phyloP scores from a whole-genome alignment of 2,113 vertebrate genomes.

The Charadrius vociferus region DNA sequence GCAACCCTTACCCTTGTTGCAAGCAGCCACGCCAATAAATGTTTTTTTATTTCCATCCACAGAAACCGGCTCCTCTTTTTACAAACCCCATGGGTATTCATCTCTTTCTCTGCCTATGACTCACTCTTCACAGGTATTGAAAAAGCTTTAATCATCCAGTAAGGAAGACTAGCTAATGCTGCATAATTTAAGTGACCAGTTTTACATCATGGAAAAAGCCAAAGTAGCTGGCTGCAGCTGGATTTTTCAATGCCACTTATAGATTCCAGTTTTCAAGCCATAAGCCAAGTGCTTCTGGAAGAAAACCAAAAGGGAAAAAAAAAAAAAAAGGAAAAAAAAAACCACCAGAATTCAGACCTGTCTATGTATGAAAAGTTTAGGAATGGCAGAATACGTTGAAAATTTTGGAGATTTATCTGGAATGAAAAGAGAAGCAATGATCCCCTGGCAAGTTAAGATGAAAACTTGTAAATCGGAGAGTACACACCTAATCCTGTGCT shows the following conservation, averaged over 20 bases:
- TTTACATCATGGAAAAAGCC: neutral
- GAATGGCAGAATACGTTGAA: neutral
- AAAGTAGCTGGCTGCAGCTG: neutral
- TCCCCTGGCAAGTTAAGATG: neutral
- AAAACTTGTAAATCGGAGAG: neutral
- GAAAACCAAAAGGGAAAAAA: neutral
- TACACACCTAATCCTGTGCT: neutral
- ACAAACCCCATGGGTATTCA: neutral
- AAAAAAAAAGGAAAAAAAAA: neutral
- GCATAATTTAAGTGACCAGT: neutral
- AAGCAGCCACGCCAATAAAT: neutral
- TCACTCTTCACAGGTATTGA: neutral
- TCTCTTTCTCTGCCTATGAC: neutral
- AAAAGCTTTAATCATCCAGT: neutral
- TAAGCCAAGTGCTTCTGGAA: neutral
- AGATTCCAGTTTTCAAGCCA: neutral
- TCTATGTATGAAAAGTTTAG: neutral
- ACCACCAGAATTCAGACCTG: neutral
- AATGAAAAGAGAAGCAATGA: neutral
- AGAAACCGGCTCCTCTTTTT: neutral
- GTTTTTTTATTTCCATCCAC: neutral
- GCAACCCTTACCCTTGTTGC: neutral
- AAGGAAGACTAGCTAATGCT: neutral
- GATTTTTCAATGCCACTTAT: neutral
- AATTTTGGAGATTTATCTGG: neutral